These are phyloP conservation scores for Arenaria interpres DNA, from an alignment of 2,113 vertebrate species.

Conservation along the genomic window DNA sequence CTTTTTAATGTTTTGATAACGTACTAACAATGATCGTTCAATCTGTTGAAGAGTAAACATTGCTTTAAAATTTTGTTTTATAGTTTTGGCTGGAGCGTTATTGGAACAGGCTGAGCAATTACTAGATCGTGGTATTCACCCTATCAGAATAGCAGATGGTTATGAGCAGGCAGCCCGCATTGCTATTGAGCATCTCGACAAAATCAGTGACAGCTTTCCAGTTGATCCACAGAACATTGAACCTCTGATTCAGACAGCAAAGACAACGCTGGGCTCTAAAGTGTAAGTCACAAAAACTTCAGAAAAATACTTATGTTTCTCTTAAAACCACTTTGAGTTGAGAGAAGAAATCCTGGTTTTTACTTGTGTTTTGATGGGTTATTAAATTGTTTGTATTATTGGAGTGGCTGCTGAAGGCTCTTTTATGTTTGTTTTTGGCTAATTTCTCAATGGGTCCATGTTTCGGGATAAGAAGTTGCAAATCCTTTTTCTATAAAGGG, in stretches of 20 bases:
- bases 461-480: not conserved
- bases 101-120: conserved; percentile 94
- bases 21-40: fast-evolving
- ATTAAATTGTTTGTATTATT: not conserved
- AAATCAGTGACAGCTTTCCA: conserved; percentile 89
- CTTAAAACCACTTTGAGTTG: fast-evolving
- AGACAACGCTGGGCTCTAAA: conserved; percentile 97
- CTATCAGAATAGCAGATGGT: conserved; percentile 93
- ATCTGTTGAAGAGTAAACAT: not conserved
- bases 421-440: not conserved
- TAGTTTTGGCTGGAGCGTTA: conserved; percentile 92
- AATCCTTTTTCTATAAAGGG: not conserved
- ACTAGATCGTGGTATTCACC: conserved; percentile 94
- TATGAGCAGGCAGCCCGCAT: conserved; percentile 93
- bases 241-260: conserved; percentile 94
- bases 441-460: not conserved
- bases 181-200: conserved; percentile 89
- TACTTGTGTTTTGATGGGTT: not conserved
- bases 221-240: conserved; percentile 87
- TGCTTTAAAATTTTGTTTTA: not conserved
- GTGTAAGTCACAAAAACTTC: conserved; percentile 79
- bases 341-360: not conserved
- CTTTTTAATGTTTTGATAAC: not conserved
- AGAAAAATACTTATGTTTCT: not conserved
- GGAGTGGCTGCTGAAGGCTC: not conserved